These are phyloP conservation scores for Lithobates pipiens DNA, from an alignment of 2,797 vertebrate species.

Conservation along the genomic window DNA sequence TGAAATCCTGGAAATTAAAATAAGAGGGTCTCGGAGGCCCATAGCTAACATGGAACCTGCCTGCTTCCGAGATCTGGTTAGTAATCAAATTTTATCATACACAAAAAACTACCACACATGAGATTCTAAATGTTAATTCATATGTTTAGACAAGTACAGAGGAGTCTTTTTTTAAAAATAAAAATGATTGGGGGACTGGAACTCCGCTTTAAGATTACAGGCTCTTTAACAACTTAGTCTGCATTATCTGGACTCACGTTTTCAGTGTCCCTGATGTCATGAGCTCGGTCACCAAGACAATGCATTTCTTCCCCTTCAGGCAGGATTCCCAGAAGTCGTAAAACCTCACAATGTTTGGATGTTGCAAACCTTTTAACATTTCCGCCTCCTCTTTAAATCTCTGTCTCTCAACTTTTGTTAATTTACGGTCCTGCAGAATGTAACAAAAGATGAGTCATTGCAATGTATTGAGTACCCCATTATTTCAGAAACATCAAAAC, in stretches of 20 bases:
- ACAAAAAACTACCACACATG: too few relatives aligned
- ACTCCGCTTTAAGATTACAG: too few relatives aligned
- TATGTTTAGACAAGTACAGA: too few relatives aligned
- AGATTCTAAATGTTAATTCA: too few relatives aligned
- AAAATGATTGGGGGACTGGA: too few relatives aligned
- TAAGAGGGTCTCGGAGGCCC: too few relatives aligned
- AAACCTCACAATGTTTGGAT: slow-evolving; percentile 97
- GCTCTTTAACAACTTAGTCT: neutral
- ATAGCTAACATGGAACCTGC: too few relatives aligned
- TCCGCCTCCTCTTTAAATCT: slow-evolving; percentile 98
- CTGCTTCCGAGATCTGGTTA: too few relatives aligned
- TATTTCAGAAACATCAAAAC: neutral
- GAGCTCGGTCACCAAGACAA: slow-evolving; percentile 95
- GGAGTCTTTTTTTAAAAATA: too few relatives aligned
- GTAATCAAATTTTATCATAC: too few relatives aligned
- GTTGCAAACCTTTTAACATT: slow-evolving; percentile 97
- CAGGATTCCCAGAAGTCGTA: slow-evolving; percentile 98
- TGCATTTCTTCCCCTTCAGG: slow-evolving; percentile 94
- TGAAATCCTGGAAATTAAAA: too few relatives aligned
- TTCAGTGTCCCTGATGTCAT: slow-evolving; percentile 98
- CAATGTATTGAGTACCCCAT: neutral
- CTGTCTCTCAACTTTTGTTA: slow-evolving; percentile 93
- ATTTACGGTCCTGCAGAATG: slow-evolving; percentile 88
- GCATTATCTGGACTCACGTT: slow-evolving; percentile 84
- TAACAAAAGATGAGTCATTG: slow-evolving; percentile 15